Evolutionary conservation across 53 echinoderm and acorn worm genomes (phyloP).

Genomic region (Crossaster papposus): DNA sequence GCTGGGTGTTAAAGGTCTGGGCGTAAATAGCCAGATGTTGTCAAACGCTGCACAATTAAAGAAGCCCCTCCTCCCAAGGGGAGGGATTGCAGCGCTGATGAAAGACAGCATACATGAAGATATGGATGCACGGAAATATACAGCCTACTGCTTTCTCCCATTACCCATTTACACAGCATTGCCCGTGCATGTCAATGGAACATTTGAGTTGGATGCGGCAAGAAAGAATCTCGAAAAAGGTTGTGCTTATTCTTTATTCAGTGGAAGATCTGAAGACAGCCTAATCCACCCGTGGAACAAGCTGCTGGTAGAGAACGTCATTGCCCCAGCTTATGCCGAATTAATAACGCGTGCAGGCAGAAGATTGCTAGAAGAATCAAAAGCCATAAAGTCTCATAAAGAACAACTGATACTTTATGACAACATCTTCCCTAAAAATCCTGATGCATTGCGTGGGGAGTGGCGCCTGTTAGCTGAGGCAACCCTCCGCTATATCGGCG

Average conservation of each 20-base stretch:
- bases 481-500: conserved; percentile 34
- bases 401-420: conserved; percentile 4
- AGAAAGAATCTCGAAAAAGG: conserved; percentile 74
- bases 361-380: not conserved
- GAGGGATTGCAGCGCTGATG: conserved; percentile 81
- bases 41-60: conserved; percentile 18
- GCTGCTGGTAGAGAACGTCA: conserved; percentile 47
- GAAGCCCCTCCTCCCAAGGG: conserved; percentile 82
- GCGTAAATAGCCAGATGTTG: not conserved
- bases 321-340: conserved; percentile 72
- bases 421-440: conserved; percentile 38
- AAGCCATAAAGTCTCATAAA: not conserved
- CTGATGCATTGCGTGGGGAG: not conserved
- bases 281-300: conserved; percentile 71
- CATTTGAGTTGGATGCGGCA: conserved; percentile 82
- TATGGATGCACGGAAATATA: not conserved
- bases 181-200: conserved; percentile 52
- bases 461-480: conserved; percentile 42
- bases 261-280: not conserved
- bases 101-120: not conserved
- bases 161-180: conserved; percentile 68
- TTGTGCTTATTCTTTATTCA: not conserved
- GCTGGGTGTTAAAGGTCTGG: conserved; percentile 54
- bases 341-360: conserved; percentile 44
- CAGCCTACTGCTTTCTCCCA: conserved; percentile 85